Conservation (phyloP, 2,113 vertebrate species). For the Carassius auratus region DNA sequence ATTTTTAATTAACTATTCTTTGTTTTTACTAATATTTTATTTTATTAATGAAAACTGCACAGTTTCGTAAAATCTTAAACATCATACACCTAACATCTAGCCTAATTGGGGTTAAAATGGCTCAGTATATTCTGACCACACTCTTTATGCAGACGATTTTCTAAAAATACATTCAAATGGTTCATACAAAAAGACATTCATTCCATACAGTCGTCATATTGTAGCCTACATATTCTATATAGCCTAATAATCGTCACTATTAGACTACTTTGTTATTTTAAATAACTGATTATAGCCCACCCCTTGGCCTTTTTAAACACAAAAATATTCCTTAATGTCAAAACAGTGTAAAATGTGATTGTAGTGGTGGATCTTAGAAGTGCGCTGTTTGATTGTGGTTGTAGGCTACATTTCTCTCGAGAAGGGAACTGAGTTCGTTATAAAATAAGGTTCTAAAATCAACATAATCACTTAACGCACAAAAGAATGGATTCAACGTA, state of each 20-base stretch:
- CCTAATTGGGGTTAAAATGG: not conserved
- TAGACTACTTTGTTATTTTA: not conserved
- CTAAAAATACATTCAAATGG: not conserved
- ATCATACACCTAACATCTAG: not conserved
- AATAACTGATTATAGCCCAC: not conserved
- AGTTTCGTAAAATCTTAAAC: not conserved
- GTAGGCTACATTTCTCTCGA: not conserved
- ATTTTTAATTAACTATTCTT: too few species aligned
- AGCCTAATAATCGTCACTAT: not conserved
- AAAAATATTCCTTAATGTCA: not conserved
- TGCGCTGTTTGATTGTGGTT: not conserved
- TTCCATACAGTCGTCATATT: not conserved
- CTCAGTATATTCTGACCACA: not conserved
- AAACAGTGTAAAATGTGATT: not conserved
- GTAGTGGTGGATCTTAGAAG: not conserved
- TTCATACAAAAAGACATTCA: not conserved
- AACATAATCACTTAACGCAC: conserved; percentile 3
- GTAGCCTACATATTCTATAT: not conserved
- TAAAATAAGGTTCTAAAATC: not conserved
- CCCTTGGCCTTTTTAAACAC: not conserved
- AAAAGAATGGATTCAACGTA: conserved; percentile 16
- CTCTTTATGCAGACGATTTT: not conserved
- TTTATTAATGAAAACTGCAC: not conserved
- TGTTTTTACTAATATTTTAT: not conserved
- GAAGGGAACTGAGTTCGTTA: not conserved